Evolutionary conservation across 2,888 invertebrate species (phyloP), one percentile per base, ranked within the genome.

Genomic region (Prosopocoilus inquinatus): DNA sequence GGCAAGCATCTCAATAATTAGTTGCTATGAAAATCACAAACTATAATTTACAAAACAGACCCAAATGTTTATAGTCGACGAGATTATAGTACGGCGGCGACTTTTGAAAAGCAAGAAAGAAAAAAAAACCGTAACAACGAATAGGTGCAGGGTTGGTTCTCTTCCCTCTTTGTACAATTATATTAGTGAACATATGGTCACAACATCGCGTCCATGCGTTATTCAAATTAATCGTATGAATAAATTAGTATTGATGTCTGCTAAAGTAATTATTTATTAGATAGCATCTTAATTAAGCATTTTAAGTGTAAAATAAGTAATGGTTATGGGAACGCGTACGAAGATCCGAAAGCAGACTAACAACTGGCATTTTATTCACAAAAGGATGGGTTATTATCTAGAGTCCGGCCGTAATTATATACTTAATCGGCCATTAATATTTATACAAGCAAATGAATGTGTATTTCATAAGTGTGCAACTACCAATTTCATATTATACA

Each of bases 271-370:
- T 41, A 41, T 41, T 9, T 16, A 15, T 15, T 11, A 41, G 41
- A 41, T 41, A 41, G 13, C 15, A 41, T 41, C 41, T 41, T 41
- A 41, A 41, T 41, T 41, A 41, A 16, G 41, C 12, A 15, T 41
- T 41, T 41, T 41, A 41, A 13, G 41, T 41, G 41, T 41, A 41
- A 41, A 41, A 41, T 9, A 41, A 41, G 41, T 16, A 41, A 41
- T 41, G 16, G 13, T 16, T 41, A 41, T 41, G 41, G 16, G 41
- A 41, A 15, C 41, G 12, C n/a, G n/a, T 41, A 15, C 3, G 9
- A 13, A 15, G 16, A 41, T 41, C n/a, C 8, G 41, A 41, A 16
- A 9, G 41, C 12, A 15, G 41, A 16, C 41, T 16, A 11, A 15
- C 41, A 41, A 41, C 41, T 41, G 41, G 41, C 41, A 38, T 38